Base-by-base conservation (phyloP, 2,797 vertebrate species). In the Rhynchonycteris naso region DNA sequence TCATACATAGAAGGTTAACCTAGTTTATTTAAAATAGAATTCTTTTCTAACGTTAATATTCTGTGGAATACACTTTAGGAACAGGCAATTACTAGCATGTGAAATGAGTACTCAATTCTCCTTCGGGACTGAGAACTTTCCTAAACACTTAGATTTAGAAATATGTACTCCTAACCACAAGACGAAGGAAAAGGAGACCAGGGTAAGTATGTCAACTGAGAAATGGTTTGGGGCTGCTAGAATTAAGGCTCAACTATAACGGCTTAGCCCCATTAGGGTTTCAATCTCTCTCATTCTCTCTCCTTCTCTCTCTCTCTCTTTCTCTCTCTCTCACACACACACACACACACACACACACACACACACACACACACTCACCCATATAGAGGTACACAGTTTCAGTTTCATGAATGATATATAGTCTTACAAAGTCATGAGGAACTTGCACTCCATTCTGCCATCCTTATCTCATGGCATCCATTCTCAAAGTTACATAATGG, bases 81-180 rank as follows among this genome's bases (percentile, higher is more conserved):
- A 68, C 18, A 61, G 33, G 68, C 13, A 56, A 52, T 72, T 58
- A 81, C 50, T 94, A 35, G 35, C 47, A 38, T 50, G 68, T 84
- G 72, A 80, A 63, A 78, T 71, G 69, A 84, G 22, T 91, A 50
- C 50, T 94, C 91, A 94, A 78, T 78, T 81, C 83, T 93, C 58
- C 63, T 54, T 88, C 68, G 81, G 47, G 68, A 75, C 28, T 88
- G 56, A 56, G 4, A 47, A 54, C 65, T 78, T 78, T 33, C 35
- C 52, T 56, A 78, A 78, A 88, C n/a, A 59, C 52, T 88, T 90
- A 38, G 0, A 1, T 71, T 93, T 90, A 87, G 81, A 94, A 94
- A 80, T 75, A 90, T 88, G 30, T 30, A 59, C 28, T 75, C 24
- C 24, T 71, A 78, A 84, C 28, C 59, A 85, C 10, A 79, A 88